A percentile compares a stretch with the other conserved stretches of the same genome.
phyloP scores from a whole-genome alignment of 2,888 invertebrate genomes.

The Isotomurus palustris region DNA sequence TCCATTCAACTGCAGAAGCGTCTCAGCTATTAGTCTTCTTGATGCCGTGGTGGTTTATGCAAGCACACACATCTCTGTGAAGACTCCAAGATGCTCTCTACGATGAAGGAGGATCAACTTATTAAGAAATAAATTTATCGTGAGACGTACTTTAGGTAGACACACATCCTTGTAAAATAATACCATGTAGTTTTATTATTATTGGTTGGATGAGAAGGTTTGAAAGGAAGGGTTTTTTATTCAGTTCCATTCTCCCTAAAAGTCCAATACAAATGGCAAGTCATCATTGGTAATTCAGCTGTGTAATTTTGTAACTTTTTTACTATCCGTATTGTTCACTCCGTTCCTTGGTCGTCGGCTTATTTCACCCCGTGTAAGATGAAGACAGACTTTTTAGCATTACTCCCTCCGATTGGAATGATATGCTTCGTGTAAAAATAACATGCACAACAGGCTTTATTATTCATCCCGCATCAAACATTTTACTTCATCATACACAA shows the following conservation, averaged over 20 bases:
- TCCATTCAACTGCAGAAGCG: too few species aligned
- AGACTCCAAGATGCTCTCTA: background rate
- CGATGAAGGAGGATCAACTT: background rate
- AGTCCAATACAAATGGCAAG: slow-evolving; percentile 37
- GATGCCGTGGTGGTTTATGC: background rate
- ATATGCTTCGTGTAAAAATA: slow-evolving; percentile 10
- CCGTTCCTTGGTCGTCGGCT: background rate
- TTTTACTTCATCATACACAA: background rate
- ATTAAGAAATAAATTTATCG: too few species aligned
- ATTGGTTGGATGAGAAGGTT: slow-evolving; percentile 10
- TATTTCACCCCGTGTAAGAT: too few species aligned
- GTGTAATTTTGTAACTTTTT: slow-evolving; percentile 45
- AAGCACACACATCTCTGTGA: background rate
- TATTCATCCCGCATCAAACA: slow-evolving; percentile 6
- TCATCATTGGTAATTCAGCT: slow-evolving; percentile 46
- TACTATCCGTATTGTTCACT: slow-evolving; percentile 31
- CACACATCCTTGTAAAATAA: background rate
- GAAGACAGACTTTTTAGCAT: too few species aligned
- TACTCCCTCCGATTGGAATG: slow-evolving; percentile 3
- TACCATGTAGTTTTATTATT: slow-evolving; percentile 9
- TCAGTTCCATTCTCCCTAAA: background rate
- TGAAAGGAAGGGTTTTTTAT: slow-evolving; percentile 15
- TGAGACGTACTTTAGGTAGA: too few species aligned
- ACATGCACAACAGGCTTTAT: background rate
- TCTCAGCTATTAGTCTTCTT: too few species aligned